Evolutionary conservation across 2,888 invertebrate species (phyloP).

Genomic region (Diadegma fenestrale): DNA sequence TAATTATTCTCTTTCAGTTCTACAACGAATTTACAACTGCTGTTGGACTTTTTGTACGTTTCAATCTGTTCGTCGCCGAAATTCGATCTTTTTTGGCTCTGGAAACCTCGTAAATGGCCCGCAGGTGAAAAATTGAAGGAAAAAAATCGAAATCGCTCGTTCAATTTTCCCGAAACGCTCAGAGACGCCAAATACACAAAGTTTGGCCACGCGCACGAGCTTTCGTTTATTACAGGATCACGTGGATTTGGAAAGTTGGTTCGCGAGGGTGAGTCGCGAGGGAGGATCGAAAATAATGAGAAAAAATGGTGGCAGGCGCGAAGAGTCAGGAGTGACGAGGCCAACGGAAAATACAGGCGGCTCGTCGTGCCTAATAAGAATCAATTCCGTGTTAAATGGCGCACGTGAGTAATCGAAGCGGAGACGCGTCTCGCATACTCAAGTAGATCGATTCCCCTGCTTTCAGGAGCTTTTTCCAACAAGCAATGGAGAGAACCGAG

Average conservation of each 20-base stretch:
- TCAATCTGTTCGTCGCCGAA: neutral
- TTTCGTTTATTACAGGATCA: neutral
- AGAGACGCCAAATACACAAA: slow-evolving; percentile 1
- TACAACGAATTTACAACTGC: neutral
- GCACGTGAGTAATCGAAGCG: slow-evolving; percentile 71
- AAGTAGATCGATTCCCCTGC: slow-evolving; percentile 63
- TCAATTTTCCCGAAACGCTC: neutral
- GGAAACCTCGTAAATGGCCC: neutral
- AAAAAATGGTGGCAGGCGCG: slow-evolving; percentile 27
- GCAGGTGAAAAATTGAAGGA: neutral
- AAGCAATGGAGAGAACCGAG: slow-evolving; percentile 13
- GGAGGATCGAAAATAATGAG: slow-evolving; percentile 44
- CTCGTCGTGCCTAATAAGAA: slow-evolving; percentile 67
- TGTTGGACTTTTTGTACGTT: neutral
- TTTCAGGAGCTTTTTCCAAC: slow-evolving; percentile 46
- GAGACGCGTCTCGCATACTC: slow-evolving; percentile 65
- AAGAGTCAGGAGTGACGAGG: slow-evolving; percentile 44
- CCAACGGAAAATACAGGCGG: slow-evolving; percentile 54
- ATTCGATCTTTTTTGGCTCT: neutral
- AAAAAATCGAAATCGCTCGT: neutral
- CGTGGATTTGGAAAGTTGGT: slow-evolving; percentile 2
- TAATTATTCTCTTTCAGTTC: neutral
- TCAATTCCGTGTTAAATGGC: slow-evolving; percentile 72
- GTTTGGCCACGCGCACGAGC: neutral
- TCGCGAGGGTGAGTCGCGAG: slow-evolving; percentile 7